These are phyloP conservation scores for Tetragnatha versicolor DNA, from an alignment of 1,140 invertebrate genomes.

Conservation along the genomic window DNA sequence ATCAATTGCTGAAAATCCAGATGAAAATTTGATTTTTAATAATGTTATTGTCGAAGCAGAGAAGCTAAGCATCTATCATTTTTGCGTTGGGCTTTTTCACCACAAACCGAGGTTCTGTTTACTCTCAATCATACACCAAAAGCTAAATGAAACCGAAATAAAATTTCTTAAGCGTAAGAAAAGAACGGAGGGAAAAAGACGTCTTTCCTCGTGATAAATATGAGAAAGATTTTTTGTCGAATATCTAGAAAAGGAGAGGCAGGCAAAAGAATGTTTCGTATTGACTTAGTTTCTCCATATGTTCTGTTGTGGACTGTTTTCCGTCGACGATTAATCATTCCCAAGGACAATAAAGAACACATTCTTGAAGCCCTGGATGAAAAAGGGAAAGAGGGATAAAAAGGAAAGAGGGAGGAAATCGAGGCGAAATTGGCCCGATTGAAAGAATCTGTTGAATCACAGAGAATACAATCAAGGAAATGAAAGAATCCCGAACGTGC, in stretches of 20 bases:
- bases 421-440: slow-evolving; percentile 52
- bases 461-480: slow-evolving; percentile 53
- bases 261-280: slow-evolving; percentile 50
- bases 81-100: not conserved
- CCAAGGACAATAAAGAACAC: slow-evolving; percentile 56
- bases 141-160: slow-evolving; percentile 50
- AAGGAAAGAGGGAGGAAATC: slow-evolving; percentile 46
- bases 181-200: not conserved
- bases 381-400: slow-evolving; percentile 23
- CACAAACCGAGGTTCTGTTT: not conserved
- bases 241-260: slow-evolving; percentile 44
- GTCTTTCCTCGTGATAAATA: slow-evolving; percentile 43
- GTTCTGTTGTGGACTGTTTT: slow-evolving; percentile 48
- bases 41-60: slow-evolving; percentile 24
- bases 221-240: slow-evolving; percentile 53
- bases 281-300: slow-evolving; percentile 55
- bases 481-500: slow-evolving; percentile 49
- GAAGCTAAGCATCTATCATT: slow-evolving; percentile 18
- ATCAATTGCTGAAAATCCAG: slow-evolving; percentile 28
- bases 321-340: slow-evolving; percentile 47
- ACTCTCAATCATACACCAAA: slow-evolving; percentile 24
- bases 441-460: slow-evolving; percentile 55
- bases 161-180: slow-evolving; percentile 25
- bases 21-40: slow-evolving; percentile 48
- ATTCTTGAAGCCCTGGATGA: slow-evolving; percentile 43